Base-by-base conservation (phyloP, 2,888 invertebrate species). In the Machimus rusticus region DNA sequence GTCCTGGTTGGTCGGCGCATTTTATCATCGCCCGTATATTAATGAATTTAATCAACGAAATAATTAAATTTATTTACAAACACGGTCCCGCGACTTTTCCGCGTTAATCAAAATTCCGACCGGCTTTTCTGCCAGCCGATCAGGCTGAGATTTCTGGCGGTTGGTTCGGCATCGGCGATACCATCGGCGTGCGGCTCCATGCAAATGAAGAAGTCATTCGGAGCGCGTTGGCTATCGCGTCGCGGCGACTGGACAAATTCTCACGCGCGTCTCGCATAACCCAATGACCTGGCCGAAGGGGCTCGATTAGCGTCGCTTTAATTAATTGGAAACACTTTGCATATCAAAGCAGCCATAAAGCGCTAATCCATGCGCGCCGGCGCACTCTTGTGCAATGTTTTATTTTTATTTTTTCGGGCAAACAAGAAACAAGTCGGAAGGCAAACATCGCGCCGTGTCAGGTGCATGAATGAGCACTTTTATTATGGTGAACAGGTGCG, bases 261-360 rank as follows among this genome's bases (percentile, higher is more conserved):
- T 82, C 66, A 82, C 82, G 82, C 66, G 82, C 66, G 37, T 82
- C 57, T 66, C 57, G 19, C 57, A 66, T 82, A 82, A 82, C 82
- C 82, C 82, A 82, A 57, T 66, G 82, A 82, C 82, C 82, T 51
- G 51, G 46, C 28, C 23, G 23, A 19, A 19, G n/a, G 51, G 79
- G 16, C 57, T 66, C 82, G 82, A 82, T 82, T 82, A 82, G 82
- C 31, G 57, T 82, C 82, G 66, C 82, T 66, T 57, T 82, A 82
- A 82, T 82, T 82, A 82, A 82, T 82, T 82, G 82, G 57, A 82
- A 82, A 82, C 82, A 82, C 82, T 82, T 82, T 82, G 66, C 82
- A 82, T 82, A 82, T 82, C 82, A 82, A 82, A 82, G 82, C 39
- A 66, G n/a, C 82, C 39, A 66, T 57, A 82, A 46, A 39, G 57